phyloP scores from a whole-genome alignment of 2,113 vertebrate genomes.

The Chlorodrepanis virens region DNA sequence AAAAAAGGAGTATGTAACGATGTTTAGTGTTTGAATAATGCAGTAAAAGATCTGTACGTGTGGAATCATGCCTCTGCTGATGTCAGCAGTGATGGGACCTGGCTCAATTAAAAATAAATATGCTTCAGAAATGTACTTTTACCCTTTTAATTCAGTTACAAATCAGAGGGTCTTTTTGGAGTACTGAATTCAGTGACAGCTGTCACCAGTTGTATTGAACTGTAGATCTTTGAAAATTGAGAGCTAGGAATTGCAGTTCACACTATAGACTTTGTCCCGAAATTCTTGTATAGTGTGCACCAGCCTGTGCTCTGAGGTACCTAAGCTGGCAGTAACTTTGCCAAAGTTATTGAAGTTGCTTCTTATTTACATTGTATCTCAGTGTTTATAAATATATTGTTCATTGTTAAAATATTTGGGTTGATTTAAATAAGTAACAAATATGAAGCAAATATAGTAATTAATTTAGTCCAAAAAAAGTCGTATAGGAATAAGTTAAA shows the following conservation, averaged over 20 bases:
- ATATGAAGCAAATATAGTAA: not conserved
- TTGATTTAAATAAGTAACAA: not conserved
- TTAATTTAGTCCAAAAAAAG: not conserved
- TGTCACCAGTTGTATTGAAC: not conserved
- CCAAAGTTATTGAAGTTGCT: not conserved
- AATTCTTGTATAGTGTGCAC: not conserved
- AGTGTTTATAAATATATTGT: not conserved
- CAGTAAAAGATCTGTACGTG: accelerated
- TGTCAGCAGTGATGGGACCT: not conserved
- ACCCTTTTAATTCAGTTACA: not conserved
- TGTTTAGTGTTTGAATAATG: not conserved
- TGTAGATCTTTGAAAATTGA: not conserved
- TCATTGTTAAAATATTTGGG: not conserved
- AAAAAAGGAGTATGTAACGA: not conserved
- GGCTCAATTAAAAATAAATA: not conserved
- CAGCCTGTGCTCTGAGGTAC: not conserved
- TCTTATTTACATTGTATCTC: not conserved
- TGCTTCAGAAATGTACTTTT: not conserved
- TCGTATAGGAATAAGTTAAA: not conserved
- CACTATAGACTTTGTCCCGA: not conserved
- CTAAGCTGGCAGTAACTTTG: not conserved
- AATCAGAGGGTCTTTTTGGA: not conserved
- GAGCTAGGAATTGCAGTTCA: not conserved
- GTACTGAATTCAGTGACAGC: not conserved
- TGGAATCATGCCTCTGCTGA: not conserved